A percentile compares a stretch with the other conserved stretches of the same genome.
These are phyloP conservation scores for Cylindroiulus punctatus DNA, from an alignment of 2,888 invertebrate species.

Conservation along the genomic window DNA sequence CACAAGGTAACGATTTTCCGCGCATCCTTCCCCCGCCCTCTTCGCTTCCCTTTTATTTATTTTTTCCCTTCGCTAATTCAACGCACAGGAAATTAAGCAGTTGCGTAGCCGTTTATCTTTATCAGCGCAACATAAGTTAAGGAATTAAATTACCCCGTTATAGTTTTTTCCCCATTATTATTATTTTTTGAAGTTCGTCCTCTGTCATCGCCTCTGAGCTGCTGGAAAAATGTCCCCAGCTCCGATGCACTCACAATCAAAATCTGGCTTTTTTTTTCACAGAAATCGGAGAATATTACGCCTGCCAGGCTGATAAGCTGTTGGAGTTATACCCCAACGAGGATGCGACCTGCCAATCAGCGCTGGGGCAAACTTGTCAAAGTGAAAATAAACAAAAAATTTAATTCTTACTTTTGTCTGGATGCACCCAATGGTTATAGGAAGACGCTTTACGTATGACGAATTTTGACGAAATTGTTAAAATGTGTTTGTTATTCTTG, in stretches of 20 bases:
- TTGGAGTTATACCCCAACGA: neutral
- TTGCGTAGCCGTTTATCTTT: slow-evolving; percentile 11
- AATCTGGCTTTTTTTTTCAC: neutral
- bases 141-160: slow-evolving; percentile 24
- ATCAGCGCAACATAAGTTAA: slow-evolving; percentile 32
- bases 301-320: neutral
- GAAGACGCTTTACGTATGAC: no score
- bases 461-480: no score
- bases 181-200: slow-evolving; percentile 31
- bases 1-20: slow-evolving; percentile 5
- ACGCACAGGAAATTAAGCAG: slow-evolving; percentile 34
- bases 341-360: no score
- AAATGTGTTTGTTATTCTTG: no score
- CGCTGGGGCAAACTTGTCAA: no score
- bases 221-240: neutral
- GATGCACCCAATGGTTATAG: no score
- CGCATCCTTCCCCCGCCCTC: neutral
- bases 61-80: neutral
- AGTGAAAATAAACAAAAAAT: no score
- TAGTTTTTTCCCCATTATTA: slow-evolving; percentile 17
- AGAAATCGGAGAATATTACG: neutral
- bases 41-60: neutral
- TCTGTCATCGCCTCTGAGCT: neutral
- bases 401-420: no score
- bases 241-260: neutral